Evolutionary conservation across 2,888 invertebrate species (phyloP).

Genomic region (Anagyrus pseudococci): DNA sequence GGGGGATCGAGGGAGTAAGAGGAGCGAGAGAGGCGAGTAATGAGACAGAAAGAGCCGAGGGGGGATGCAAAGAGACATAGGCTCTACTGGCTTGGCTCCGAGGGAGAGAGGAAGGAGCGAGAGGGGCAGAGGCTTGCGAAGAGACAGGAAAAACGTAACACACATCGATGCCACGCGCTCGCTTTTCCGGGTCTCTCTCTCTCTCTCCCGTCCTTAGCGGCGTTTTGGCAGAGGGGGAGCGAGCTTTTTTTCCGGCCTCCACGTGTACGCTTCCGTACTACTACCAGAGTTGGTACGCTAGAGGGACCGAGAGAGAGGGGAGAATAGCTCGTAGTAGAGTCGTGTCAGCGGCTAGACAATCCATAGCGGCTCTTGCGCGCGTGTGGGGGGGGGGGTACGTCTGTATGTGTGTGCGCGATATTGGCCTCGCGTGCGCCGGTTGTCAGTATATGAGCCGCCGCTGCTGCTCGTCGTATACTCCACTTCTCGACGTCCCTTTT

Average conservation of each 20-base stretch:
- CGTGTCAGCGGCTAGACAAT: constrained; percentile 5
- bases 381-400: too few relatives aligned
- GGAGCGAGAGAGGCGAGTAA: constrained; percentile 20
- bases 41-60: constrained; percentile 27
- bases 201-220: background rate
- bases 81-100: too few relatives aligned
- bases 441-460: too few relatives aligned
- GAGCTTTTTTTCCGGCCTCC: background rate
- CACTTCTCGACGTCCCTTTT: too few relatives aligned
- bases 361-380: background rate
- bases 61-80: constrained; percentile 13
- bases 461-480: too few relatives aligned
- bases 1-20: background rate
- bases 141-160: constrained; percentile 22
- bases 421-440: too few relatives aligned
- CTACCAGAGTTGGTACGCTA: too few relatives aligned
- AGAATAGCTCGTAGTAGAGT: background rate
- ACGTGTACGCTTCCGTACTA: too few relatives aligned
- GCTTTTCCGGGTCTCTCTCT: constrained; percentile 10
- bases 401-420: too few relatives aligned
- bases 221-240: background rate
- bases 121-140: too few relatives aligned
- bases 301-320: background rate
- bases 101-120: too few relatives aligned
- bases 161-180: constrained; percentile 25